Evolutionary conservation across 2,888 invertebrate genomes (phyloP).

Genomic region (Nudaria mundana): DNA sequence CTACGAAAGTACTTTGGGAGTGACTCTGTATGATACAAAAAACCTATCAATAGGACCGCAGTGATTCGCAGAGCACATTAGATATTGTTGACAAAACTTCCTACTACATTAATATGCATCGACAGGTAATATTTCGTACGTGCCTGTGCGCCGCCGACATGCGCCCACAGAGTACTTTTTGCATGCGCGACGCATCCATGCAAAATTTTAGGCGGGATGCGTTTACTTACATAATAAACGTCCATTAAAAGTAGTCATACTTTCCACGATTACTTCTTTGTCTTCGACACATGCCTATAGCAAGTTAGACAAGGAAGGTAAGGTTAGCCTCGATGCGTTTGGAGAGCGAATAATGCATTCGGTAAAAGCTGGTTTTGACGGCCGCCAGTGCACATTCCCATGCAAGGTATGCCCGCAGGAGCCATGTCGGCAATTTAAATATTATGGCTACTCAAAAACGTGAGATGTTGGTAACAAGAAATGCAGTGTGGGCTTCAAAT

Average conservation of each 20-base stretch:
- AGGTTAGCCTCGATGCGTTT: conserved; percentile 54
- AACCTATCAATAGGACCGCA: conserved; percentile 74
- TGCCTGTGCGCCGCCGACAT: conserved; percentile 58
- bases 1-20: conserved; percentile 59
- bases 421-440: conserved; percentile 79
- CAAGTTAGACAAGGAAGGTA: conserved; percentile 68
- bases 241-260: conserved; percentile 64
- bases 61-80: conserved; percentile 69
- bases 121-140: conserved; percentile 73
- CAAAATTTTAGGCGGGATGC: conserved; percentile 81
- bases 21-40: conserved; percentile 46
- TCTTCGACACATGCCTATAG: conserved; percentile 43
- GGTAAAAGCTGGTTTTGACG: conserved; percentile 75
- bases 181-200: conserved; percentile 78
- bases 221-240: conserved; percentile 64
- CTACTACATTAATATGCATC: conserved; percentile 79
- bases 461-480: conserved; percentile 76
- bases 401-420: conserved; percentile 77
- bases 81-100: conserved; percentile 81
- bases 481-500: conserved; percentile 68
- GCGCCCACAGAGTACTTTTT: conserved; percentile 51
- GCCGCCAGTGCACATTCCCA: conserved; percentile 76
- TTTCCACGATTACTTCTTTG: conserved; percentile 66
- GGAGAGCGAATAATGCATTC: conserved; percentile 71
- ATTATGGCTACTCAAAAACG: conserved; percentile 79